Evolutionary conservation across 2,888 invertebrate species (phyloP).

Genomic region (Pharmacophagus antenor): DNA sequence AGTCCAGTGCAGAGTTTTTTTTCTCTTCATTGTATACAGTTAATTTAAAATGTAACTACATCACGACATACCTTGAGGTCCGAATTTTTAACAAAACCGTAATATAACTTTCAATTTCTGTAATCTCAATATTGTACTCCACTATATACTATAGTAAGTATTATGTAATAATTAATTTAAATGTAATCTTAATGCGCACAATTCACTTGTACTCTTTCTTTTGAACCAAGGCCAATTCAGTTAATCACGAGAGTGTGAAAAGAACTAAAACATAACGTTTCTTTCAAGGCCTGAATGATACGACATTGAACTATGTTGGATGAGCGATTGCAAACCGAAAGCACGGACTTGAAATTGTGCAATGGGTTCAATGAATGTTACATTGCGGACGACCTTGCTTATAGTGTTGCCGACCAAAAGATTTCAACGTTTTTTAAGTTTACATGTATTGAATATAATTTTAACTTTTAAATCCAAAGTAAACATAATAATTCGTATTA

Average conservation of each 20-base stretch:
- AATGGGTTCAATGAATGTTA: constrained; percentile 46
- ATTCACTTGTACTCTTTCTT: not conserved
- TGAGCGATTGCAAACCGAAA: constrained; percentile 55
- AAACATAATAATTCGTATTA: no score
- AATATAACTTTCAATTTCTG: not conserved
- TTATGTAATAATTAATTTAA: not conserved
- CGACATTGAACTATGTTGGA: constrained; percentile 63
- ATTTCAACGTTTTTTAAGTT: constrained; percentile 4
- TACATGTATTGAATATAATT: no score
- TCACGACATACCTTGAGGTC: no score
- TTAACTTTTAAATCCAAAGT: no score
- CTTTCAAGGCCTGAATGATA: constrained; percentile 48
- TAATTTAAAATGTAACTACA: no score
- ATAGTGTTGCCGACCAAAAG: constrained; percentile 30
- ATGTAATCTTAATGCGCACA: not conserved
- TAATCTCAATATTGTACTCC: no score
- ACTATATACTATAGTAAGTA: no score
- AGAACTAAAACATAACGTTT: constrained; percentile 35
- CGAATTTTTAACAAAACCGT: not conserved
- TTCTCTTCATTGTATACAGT: no score
- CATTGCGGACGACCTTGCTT: constrained; percentile 32
- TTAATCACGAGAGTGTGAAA: constrained; percentile 5
- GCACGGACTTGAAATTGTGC: constrained; percentile 50
- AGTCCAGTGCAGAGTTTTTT: no score
- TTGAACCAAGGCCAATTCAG: not conserved